phyloP scores from a whole-genome alignment of 1,140 invertebrate genomes.

The Procambarus clarkii region DNA sequence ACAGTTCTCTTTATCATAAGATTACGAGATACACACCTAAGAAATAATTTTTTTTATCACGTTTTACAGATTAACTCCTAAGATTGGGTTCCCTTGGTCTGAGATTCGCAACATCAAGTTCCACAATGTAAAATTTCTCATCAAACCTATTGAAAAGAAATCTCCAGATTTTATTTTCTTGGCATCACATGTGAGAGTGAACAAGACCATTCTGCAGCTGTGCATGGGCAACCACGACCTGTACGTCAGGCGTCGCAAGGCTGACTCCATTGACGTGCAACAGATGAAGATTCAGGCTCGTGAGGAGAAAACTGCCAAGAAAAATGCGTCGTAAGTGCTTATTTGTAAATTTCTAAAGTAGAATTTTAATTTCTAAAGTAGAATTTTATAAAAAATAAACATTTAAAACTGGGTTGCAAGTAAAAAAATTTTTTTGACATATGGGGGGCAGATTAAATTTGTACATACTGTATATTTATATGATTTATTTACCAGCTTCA shows the following conservation, averaged over 20 bases:
- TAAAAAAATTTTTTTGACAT: too few relatives aligned
- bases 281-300: slow-evolving; percentile 98
- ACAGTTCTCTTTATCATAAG: too few relatives aligned
- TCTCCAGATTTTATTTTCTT: slow-evolving; percentile 95
- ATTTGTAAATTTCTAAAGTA: background rate
- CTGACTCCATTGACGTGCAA: slow-evolving; percentile 81
- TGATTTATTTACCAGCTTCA: too few relatives aligned
- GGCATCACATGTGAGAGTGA: slow-evolving; percentile 92
- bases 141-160: slow-evolving; percentile 93
- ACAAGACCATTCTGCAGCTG: slow-evolving; percentile 93
- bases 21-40: too few relatives aligned
- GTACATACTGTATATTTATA: too few relatives aligned
- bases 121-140: slow-evolving; percentile 97
- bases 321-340: slow-evolving; percentile 85
- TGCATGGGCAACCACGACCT: slow-evolving; percentile 98
- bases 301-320: slow-evolving; percentile 92
- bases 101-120: slow-evolving; percentile 99
- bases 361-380: background rate
- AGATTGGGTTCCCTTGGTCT: slow-evolving; percentile 96
- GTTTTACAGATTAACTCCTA: slow-evolving; percentile 83
- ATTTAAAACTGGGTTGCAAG: too few relatives aligned
- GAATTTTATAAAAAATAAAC: too few relatives aligned
- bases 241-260: slow-evolving; percentile 86
- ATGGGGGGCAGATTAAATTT: too few relatives aligned
- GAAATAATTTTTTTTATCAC: background rate